A percentile compares a stretch with the other conserved stretches of the same genome.
Evolutionary conservation across 1,140 invertebrate genomes (phyloP).

Genomic region (Bombus pyrosoma): DNA sequence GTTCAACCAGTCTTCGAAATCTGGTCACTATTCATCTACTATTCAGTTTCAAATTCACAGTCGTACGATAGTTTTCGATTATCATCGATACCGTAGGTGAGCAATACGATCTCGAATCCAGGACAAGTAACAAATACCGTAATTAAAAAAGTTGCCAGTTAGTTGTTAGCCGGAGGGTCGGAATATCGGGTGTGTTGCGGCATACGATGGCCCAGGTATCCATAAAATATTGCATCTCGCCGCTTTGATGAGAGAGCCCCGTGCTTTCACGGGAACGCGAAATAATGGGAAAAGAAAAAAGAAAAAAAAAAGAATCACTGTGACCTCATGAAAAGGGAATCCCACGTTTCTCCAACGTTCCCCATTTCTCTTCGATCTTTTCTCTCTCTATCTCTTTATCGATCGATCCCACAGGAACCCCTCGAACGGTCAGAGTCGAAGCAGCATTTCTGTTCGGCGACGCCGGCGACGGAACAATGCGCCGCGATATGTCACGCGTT

Average conservation of each 20-base stretch:
- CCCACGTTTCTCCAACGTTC: neutral
- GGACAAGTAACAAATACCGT: neutral
- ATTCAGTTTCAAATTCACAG: neutral
- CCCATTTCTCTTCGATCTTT: neutral
- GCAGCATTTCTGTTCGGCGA: slow-evolving; percentile 56
- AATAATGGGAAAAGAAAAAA: neutral
- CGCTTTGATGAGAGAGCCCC: neutral
- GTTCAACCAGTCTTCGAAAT: neutral
- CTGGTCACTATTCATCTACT: neutral
- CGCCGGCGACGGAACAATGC: slow-evolving; percentile 59
- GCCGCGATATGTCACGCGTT: slow-evolving; percentile 70
- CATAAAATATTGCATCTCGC: neutral
- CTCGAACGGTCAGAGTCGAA: slow-evolving; percentile 52
- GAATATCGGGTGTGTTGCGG: neutral
- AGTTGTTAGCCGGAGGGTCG: neutral
- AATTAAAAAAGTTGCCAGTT: slow-evolving; percentile 1
- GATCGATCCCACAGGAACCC: slow-evolving; percentile 35
- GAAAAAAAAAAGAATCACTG: neutral
- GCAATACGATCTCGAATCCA: neutral
- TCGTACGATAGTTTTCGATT: neutral
- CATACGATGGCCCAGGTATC: neutral
- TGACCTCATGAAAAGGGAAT: neutral
- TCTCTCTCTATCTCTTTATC: neutral
- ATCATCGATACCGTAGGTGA: neutral
- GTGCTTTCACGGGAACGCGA: neutral